Base-by-base conservation (phyloP, 2,888 invertebrate genomes). In the Cantharis lateralis region DNA sequence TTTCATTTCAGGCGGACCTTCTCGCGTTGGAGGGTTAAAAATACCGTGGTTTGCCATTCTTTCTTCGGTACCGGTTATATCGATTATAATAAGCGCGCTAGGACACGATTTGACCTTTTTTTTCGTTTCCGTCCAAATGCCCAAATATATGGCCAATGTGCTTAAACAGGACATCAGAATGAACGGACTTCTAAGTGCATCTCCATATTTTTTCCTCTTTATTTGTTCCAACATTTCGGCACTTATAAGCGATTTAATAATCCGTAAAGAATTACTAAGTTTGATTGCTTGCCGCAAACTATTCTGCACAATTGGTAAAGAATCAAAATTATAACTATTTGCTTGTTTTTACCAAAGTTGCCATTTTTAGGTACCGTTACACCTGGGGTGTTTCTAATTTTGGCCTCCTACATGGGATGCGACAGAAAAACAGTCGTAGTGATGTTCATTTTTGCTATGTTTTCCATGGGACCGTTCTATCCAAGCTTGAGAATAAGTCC, bases 71-170 rank as follows among this genome's bases (percentile, higher is more conserved):
- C 93, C 95, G 0, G 88, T 95, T 74, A 93, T 94, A 91, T 95
- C 95, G 0, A 85, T 95, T 15, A 91, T 95, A 10, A 91, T 91
- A 66, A 95, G 95, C 79, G 93, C 94, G 89, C 89, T 92, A 78
- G 92, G 92, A 2, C 93, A 93, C 85, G 93, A 93, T 82, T 93
- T 92, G 91, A 92, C 93, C 3, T 92, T 93, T 84, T 93, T 92
- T 85, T 93, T 93, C 5, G 91, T 93, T 90, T 91, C 93, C 16
- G 93, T 93, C 0, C 93, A 93, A 83, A 87, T 93, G 13, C 93
- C 93, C 0, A 92, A 92, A 82, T 93, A 93, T 86, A 92, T 93
- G 91, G 91, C 90, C 32, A 92, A 92, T 76, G 91, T 93, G 2
- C 87, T 93, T 70, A 18, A 64, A 18, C 1, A n/a, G 1, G 20